These are phyloP conservation scores for Cottoperca gobio DNA, from an alignment of 2,797 vertebrate species.

Conservation along the genomic window DNA sequence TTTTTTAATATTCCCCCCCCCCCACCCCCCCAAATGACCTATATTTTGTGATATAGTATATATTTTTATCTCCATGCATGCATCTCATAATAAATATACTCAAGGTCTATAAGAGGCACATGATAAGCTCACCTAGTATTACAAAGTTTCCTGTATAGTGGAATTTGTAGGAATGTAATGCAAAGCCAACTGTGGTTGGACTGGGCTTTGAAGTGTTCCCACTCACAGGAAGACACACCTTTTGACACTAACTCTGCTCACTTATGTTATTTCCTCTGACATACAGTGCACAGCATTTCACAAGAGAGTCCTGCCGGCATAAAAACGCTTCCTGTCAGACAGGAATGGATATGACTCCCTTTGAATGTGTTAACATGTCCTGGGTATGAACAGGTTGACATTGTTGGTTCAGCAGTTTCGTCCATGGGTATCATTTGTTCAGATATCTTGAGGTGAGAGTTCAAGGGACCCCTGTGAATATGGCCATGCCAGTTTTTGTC, in stretches of 20 bases:
- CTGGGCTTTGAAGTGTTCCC: constrained; percentile 52
- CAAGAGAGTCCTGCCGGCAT: constrained; percentile 11
- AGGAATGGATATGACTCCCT: constrained; percentile 44
- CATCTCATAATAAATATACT: constrained; percentile 3
- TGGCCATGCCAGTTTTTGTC: no score
- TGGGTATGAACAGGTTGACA: not conserved
- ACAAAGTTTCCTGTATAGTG: not conserved
- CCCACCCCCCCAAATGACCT: no score
- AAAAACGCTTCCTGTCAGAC: constrained; percentile 56
- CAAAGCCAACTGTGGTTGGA: constrained; percentile 15
- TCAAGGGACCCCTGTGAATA: no score
- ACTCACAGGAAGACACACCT: constrained; percentile 73
- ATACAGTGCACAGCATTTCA: constrained; percentile 41
- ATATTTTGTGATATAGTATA: not conserved
- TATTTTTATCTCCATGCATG: not conserved
- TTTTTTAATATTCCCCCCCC: no score
- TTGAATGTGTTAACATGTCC: not conserved
- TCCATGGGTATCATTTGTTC: no score
- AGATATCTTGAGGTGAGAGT: no score
- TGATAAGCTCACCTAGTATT: not conserved
- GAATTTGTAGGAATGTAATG: not conserved
- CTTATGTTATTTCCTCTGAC: constrained; percentile 43
- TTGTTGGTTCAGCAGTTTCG: not conserved
- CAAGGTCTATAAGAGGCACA: not conserved
- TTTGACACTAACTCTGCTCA: constrained; percentile 25